phyloP scores from a whole-genome alignment of 2,888 invertebrate genomes.

The Platerodrilus igneus region DNA sequence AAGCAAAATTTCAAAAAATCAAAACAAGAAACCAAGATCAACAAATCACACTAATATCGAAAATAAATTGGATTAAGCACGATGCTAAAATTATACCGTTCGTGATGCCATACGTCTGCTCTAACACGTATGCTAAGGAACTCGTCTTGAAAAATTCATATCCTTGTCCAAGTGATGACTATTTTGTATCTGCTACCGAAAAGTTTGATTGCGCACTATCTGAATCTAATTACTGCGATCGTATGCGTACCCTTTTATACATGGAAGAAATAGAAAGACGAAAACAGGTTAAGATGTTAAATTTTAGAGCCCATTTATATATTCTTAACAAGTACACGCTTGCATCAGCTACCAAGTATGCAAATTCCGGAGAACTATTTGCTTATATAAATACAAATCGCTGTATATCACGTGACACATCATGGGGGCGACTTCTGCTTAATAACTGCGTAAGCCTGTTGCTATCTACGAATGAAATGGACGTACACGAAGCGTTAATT shows the following conservation, averaged over 20 bases:
- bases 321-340: constrained; percentile 65
- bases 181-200: constrained; percentile 63
- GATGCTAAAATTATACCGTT: constrained; percentile 46
- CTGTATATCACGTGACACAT: constrained; percentile 76
- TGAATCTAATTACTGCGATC: constrained; percentile 64
- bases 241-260: constrained; percentile 70
- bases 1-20: constrained; percentile 60
- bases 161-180: constrained; percentile 62
- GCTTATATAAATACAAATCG: constrained; percentile 67
- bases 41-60: constrained; percentile 58
- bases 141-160: no score
- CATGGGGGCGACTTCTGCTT: constrained; percentile 71
- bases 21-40: constrained; percentile 60
- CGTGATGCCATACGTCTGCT: constrained; percentile 33
- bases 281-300: constrained; percentile 65
- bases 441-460: constrained; percentile 71
- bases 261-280: constrained; percentile 74
- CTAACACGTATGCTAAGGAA: constrained; percentile 28
- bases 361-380: constrained; percentile 70
- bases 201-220: constrained; percentile 58
- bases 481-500: constrained; percentile 69
- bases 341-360: constrained; percentile 70
- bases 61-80: constrained; percentile 55
- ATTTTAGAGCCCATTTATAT: constrained; percentile 59
- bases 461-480: constrained; percentile 47